Conservation (phyloP, 2,113 vertebrate genomes). For the Cheirogaleus medius region DNA sequence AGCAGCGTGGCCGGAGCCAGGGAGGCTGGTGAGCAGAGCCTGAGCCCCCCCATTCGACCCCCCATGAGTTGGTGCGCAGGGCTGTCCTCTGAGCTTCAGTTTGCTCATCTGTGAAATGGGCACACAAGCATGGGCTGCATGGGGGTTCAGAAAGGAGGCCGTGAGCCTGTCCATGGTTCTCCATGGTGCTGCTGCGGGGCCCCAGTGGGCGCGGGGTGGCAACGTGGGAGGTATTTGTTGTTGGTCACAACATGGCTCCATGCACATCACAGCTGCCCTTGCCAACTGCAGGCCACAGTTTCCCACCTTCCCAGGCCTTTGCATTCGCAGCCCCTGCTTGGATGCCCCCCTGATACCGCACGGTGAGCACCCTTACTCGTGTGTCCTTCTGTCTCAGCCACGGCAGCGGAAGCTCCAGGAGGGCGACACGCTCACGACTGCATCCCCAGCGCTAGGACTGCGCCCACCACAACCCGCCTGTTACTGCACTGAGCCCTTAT, state of each 20-base stretch:
- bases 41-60: too few relatives aligned
- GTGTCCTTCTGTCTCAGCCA: background rate
- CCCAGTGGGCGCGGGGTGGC: background rate
- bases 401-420: background rate
- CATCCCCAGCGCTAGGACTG: background rate
- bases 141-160: background rate
- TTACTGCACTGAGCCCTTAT: too few relatives aligned
- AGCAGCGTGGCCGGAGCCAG: too few relatives aligned
- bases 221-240: rapidly evolving
- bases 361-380: background rate
- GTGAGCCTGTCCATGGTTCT: background rate
- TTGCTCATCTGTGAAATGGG: background rate
- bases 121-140: rapidly evolving
- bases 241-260: background rate
- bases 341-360: background rate
- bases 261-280: background rate
- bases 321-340: background rate
- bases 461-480: background rate
- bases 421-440: rapidly evolving
- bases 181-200: rapidly evolving
- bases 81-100: background rate
- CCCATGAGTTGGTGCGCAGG: rapidly evolving
- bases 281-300: background rate
- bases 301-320: background rate
- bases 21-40: rapidly evolving